phyloP scores from a whole-genome alignment of 92 coral and sea anemone genomes.

The Parazoanthus darwini region DNA sequence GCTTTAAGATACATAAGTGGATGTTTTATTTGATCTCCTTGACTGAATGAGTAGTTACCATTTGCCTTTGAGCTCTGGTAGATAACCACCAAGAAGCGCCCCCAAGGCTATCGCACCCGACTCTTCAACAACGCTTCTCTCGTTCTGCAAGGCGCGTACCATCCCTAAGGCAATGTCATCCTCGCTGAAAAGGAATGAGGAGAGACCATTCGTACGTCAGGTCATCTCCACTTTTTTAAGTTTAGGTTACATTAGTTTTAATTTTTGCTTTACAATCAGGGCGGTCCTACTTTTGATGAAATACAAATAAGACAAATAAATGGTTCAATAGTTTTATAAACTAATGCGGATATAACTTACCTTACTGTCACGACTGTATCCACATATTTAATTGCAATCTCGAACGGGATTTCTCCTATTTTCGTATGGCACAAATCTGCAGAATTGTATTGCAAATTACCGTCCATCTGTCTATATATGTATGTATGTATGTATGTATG shows the following conservation, averaged over 20 bases:
- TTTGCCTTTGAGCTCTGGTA: constrained; percentile 90
- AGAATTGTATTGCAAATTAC: neutral
- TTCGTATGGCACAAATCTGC: constrained; percentile 48
- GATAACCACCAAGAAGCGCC: constrained; percentile 85
- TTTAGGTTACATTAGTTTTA: too few relatives aligned
- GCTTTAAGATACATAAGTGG: too few relatives aligned
- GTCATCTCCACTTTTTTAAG: too few relatives aligned
- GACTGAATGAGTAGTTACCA: constrained; percentile 48
- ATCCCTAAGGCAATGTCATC: constrained; percentile 81
- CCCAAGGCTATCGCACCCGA: constrained; percentile 81
- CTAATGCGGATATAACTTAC: constrained; percentile 34
- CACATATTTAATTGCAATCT: constrained; percentile 63
- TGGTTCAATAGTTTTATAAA: too few relatives aligned
- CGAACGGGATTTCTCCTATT: constrained; percentile 66
- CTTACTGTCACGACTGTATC: constrained; percentile 81
- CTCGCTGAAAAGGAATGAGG: constrained; percentile 55
- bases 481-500: too few relatives aligned
- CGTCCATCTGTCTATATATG: too few relatives aligned
- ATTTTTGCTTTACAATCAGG: too few relatives aligned
- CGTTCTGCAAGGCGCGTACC: constrained; percentile 71
- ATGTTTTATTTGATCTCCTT: too few relatives aligned
- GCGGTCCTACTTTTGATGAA: too few relatives aligned
- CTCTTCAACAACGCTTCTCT: constrained; percentile 74
- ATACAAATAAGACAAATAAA: too few relatives aligned
- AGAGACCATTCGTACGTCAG: neutral